A percentile compares a stretch with the other conserved stretches of the same genome.
Evolutionary conservation across 1,140 invertebrate species (phyloP).

Genomic region (Drosophila miranda): DNA sequence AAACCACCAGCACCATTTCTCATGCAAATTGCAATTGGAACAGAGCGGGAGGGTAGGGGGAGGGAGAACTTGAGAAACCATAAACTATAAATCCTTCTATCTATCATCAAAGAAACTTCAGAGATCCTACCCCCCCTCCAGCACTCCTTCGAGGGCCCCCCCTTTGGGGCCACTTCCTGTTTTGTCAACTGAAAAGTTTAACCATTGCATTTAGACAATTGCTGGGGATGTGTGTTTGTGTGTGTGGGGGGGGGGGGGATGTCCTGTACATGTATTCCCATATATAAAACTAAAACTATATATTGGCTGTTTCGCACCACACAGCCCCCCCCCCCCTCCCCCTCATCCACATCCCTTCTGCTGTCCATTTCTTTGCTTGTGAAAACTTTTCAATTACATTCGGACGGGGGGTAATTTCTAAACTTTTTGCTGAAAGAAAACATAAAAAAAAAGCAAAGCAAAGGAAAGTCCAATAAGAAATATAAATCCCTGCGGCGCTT

Average conservation of each 20-base stretch:
- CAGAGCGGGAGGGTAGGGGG: neutral
- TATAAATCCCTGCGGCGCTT: constrained; percentile 61
- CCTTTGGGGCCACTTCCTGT: constrained; percentile 26
- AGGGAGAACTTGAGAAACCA: constrained; percentile 25
- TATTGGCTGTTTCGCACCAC: constrained; percentile 10
- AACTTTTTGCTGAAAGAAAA: constrained; percentile 38
- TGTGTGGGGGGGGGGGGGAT: no score
- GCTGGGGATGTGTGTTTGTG: neutral
- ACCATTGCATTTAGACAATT: constrained; percentile 44
- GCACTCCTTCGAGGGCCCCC: neutral
- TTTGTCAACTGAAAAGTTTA: constrained; percentile 46
- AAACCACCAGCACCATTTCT: neutral
- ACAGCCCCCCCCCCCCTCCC: constrained; percentile 9
- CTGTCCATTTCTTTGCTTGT: constrained; percentile 25
- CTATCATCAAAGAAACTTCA: constrained; percentile 38
- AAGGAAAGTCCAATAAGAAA: constrained; percentile 46
- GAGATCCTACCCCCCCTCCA: constrained; percentile 2
- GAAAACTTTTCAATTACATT: constrained; percentile 66
- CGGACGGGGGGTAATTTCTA: constrained; percentile 39
- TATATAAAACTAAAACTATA: constrained; percentile 40
- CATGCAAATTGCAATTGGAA: constrained; percentile 26
- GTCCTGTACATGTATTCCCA: neutral
- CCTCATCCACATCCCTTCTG: neutral
- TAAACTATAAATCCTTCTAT: constrained; percentile 44
- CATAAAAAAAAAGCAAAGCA: neutral